Conservation (phyloP, 2,888 invertebrate genomes). For the Spilosoma lubricipeda region DNA sequence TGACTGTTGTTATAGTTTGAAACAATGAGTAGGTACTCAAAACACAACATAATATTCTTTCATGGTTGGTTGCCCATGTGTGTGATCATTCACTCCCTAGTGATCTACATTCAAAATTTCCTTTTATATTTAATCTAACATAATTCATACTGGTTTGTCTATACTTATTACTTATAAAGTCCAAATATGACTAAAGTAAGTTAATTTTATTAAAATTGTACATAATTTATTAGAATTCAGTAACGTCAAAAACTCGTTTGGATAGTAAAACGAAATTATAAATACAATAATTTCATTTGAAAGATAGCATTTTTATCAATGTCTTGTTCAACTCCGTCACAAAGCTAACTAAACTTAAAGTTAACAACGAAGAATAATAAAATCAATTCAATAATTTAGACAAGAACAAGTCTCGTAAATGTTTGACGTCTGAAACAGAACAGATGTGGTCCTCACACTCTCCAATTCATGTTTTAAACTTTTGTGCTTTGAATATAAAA, state of each 20-base stretch:
- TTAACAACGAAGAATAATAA: slow-evolving; percentile 3
- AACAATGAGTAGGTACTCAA: background rate
- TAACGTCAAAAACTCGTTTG: background rate
- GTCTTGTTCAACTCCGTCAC: background rate
- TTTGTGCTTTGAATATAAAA: slow-evolving; percentile 1
- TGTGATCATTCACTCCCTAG: background rate
- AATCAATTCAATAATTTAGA: slow-evolving; percentile 5
- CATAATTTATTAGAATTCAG: background rate
- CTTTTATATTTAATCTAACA: background rate
- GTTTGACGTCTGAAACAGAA: slow-evolving; percentile 3
- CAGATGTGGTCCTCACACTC: background rate
- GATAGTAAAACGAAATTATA: background rate
- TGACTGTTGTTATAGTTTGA: background rate
- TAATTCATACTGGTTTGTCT: background rate
- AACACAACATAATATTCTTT: background rate
- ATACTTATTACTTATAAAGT: background rate
- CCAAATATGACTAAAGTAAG: background rate
- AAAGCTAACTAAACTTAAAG: slow-evolving; percentile 5
- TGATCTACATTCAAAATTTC: background rate
- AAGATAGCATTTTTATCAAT: background rate
- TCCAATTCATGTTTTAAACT: background rate
- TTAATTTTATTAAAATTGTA: background rate
- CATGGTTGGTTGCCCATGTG: background rate
- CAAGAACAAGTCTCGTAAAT: slow-evolving; percentile 6
- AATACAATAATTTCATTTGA: background rate